phyloP scores from a whole-genome alignment of 1,140 invertebrate species.

The Parasteatoda tepidariorum region DNA sequence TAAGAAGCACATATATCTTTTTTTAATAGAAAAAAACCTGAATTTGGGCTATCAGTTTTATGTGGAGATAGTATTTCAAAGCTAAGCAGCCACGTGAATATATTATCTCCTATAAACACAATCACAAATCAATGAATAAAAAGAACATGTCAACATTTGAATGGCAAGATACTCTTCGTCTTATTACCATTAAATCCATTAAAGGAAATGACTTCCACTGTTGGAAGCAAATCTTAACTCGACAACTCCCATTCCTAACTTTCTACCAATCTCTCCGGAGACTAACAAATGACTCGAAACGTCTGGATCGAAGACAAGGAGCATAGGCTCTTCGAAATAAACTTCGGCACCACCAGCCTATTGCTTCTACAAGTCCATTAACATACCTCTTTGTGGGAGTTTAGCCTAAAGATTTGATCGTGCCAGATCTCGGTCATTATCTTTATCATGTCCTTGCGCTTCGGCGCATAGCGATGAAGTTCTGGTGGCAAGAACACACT shows the following conservation, averaged over 20 bases:
- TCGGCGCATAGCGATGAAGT: background rate
- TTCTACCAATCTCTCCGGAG: background rate
- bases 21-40: no score
- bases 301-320: slow-evolving; percentile 11
- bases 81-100: no score
- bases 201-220: no score
- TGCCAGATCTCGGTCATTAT: slow-evolving; percentile 22
- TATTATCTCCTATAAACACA: no score
- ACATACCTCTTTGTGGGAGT: slow-evolving; percentile 45
- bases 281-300: slow-evolving; percentile 16
- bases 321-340: slow-evolving; percentile 11
- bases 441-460: slow-evolving; percentile 16
- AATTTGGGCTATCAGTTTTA: no score
- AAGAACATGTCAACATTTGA: no score
- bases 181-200: no score
- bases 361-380: slow-evolving; percentile 40
- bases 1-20: no score
- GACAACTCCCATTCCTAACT: background rate
- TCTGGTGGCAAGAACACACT: background rate
- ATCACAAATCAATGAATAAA: no score
- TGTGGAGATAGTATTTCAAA: no score
- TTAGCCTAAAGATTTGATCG: slow-evolving; percentile 46
- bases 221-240: no score
- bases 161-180: no score
- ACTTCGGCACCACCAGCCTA: background rate